Percentiles rank a stretch among this genome's conserved stretches.
Conservation (phyloP, 2,797 vertebrate genomes). For the Simalia tracyae region DNA sequence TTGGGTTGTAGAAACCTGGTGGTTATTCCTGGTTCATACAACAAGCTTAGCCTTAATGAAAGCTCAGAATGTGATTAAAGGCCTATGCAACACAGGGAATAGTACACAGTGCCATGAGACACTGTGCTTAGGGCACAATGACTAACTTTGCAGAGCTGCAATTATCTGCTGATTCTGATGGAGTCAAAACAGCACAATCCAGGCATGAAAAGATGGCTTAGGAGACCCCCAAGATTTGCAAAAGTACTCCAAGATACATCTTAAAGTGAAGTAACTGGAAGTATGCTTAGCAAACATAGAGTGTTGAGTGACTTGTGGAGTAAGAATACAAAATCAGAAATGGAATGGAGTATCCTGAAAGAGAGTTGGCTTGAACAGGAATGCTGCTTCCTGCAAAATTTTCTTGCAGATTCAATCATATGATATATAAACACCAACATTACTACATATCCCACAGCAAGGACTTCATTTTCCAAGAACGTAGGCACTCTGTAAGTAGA, state of each 20-base stretch:
- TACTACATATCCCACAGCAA: neutral
- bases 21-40: neutral
- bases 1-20: neutral
- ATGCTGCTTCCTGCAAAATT: neutral
- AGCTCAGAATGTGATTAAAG: neutral
- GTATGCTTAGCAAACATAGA: neutral
- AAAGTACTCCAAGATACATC: neutral
- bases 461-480: neutral
- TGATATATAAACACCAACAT: neutral
- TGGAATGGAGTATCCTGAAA: neutral
- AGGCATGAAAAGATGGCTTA: neutral
- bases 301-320: neutral
- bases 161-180: neutral
- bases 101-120: neutral
- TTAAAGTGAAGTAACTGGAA: neutral
- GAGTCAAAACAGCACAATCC: neutral
- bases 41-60: neutral
- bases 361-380: neutral
- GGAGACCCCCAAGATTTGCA: neutral
- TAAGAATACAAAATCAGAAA: neutral
- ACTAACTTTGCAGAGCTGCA: neutral
- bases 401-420: neutral
- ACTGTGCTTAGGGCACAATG: neutral
- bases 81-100: neutral
- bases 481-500: neutral